Evolutionary conservation across 2,888 invertebrate species (phyloP).

Genomic region (Leucozona laternaria): DNA sequence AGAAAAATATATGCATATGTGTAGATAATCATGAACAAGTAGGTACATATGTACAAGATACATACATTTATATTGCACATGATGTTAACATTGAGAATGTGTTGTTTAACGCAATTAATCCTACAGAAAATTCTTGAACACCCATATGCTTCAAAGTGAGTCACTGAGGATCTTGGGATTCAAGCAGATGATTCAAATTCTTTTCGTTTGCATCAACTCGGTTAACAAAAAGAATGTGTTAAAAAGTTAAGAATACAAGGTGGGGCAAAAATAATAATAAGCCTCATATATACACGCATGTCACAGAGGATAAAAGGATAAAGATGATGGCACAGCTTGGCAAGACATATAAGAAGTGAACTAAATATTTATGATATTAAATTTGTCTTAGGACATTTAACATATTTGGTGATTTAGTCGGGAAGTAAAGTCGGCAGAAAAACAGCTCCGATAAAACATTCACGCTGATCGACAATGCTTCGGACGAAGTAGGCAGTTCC

Average conservation of each 20-base stretch:
- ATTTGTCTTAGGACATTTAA: too few relatives aligned
- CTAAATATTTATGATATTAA: too few relatives aligned
- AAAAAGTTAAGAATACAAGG: not conserved
- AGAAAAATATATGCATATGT: not conserved
- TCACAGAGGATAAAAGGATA: too few relatives aligned
- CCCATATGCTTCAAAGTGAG: slow-evolving; percentile 22
- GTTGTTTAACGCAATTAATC: slow-evolving; percentile 27
- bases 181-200: slow-evolving; percentile 22
- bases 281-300: too few relatives aligned
- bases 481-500: too few relatives aligned
- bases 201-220: not conserved
- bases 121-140: slow-evolving; percentile 13
- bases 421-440: too few relatives aligned
- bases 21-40: not conserved
- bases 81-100: slow-evolving; percentile 12
- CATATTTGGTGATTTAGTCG: too few relatives aligned
- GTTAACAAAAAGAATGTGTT: not conserved
- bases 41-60: not conserved
- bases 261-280: too few relatives aligned
- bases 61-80: slow-evolving; percentile 6
- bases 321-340: too few relatives aligned
- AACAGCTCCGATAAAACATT: too few relatives aligned
- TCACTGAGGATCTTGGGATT: slow-evolving; percentile 33
- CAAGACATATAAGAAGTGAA: too few relatives aligned
- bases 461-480: too few relatives aligned